Base-by-base conservation (phyloP, 92 coral and sea anemone species). In the Parazoanthus swiftii region DNA sequence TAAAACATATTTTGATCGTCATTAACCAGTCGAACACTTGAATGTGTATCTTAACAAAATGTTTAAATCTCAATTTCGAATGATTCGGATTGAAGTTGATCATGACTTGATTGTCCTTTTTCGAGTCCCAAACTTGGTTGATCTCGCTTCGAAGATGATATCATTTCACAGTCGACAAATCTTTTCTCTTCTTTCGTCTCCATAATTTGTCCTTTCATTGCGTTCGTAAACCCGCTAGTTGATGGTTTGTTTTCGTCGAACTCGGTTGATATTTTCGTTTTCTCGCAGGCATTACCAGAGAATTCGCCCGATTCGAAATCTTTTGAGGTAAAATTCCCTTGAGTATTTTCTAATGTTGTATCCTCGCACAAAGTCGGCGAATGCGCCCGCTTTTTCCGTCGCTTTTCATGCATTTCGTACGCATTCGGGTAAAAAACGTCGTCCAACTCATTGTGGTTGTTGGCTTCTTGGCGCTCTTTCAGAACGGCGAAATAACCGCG, bases 201-300 rank as follows among this genome's bases (percentile, higher is more conserved):
- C 18, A 39, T 20, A 35, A 44, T 23, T 21, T 23, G 25, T 42
- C 14, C 23, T 2, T 84, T 29, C 6, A 29, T 21, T 48, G 43
- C 29, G 39, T 48, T n/a, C 65, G 46, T 15, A 71, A 42, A 46
- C 25, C 87, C 79, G 48, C 87, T 84, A 6, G 87, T 84, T 18
- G 87, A 84, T 29, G 87, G 87, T 18, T 71, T 68, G 65, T 29
- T 84, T 71, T 84, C 16, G 29, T 84, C 87, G 29, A 84, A 48
- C n/a, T 7, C 10, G 21, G n/a, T 84, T 70, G 87, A 70, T 11
- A 35, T 44, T 71, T 71, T 76, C 50, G 23, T 13, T 29, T 84
- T 71, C 0, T 9, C 67, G 15, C 10, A 48, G 21, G 33, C 77
- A 43, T 70, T 25, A 25, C 29, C 59, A 46, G 44, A 84, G 16